Evolutionary conservation across 2,797 vertebrate genomes (phyloP), one percentile per base, ranked within the genome.

Genomic region (Coracias cyanogaster): DNA sequence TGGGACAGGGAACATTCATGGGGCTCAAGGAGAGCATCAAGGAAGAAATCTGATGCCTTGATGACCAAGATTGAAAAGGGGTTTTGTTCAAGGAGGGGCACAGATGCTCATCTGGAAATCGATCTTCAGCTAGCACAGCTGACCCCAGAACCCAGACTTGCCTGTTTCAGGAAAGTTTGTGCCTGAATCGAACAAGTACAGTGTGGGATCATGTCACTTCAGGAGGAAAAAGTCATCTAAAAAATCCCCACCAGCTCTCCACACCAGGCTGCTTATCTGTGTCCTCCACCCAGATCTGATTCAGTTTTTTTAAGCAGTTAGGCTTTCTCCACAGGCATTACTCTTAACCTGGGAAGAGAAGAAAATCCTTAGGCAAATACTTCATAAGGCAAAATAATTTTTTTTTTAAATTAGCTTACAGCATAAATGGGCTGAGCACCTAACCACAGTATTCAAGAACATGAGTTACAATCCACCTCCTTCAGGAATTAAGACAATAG

Each of bases 51-150:
- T 22, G 7, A 58, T 41, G 33, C 54, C 72, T 65, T 5, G 1
- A 48, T 21, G 51, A 64, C 25, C 60, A 28, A 49, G 72, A 17
- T 12, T 35, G 33, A 71, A 5, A 48, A 2, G 3, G 5, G 10
- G 7, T 28, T 87, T 51, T 79, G 45, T 20, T 81, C 25, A 65
- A 65, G 48, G 39, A 62, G 8, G 10, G 15, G 33, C 20, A 16
- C 0, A 0, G 18, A 52, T 1, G 1, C 10, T 48, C 61, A 17
- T 18, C 21, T 69, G 46, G 37, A 49, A 86, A 72, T 29, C 1
- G 2, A 41, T 21, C 15, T 12, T 77, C 69, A 28, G 29, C 35
- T 46, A 52, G 60, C 58, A 31, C 64, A 46, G 66, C 67, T 84
- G 57, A 81, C 39, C 10, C 12, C 33, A 67, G 65, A 74, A 52